These are phyloP conservation scores for Picathartes gymnocephalus DNA, from an alignment of 2,113 vertebrate genomes.

Conservation along the genomic window DNA sequence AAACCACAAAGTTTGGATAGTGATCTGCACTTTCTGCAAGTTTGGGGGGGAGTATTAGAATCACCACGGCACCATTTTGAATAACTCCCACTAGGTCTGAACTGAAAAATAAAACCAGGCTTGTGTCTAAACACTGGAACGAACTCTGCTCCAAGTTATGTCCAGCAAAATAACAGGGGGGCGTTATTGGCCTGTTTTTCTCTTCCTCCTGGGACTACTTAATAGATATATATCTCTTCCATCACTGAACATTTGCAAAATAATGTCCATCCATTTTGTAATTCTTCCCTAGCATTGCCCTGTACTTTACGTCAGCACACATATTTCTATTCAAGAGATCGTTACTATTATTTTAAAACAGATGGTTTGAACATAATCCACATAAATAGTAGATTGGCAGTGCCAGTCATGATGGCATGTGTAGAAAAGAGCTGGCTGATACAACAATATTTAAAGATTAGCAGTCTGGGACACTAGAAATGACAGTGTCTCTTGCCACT, in stretches of 20 bases:
- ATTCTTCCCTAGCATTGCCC: not conserved
- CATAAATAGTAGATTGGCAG: conserved; percentile 70
- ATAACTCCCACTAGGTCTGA: not conserved
- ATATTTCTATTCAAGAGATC: conserved; percentile 64
- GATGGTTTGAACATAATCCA: conserved; percentile 71
- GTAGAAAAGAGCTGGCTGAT: conserved; percentile 66
- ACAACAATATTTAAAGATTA: conserved; percentile 63
- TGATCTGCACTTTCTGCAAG: not conserved
- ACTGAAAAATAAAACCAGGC: not conserved
- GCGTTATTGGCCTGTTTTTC: not conserved
- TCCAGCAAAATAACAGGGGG: not conserved
- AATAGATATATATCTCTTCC: not conserved
- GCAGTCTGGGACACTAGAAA: conserved; percentile 64
- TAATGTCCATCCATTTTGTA: conserved; percentile 9
- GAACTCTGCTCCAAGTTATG: not conserved
- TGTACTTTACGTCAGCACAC: conserved; percentile 19
- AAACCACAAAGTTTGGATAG: conserved; percentile 37
- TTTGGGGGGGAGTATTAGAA: not conserved
- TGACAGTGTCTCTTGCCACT: conserved; percentile 54
- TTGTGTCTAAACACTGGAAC: not conserved
- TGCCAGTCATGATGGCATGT: conserved; percentile 66
- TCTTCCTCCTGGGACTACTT: not conserved
- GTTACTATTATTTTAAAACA: conserved; percentile 69
- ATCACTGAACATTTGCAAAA: not conserved
- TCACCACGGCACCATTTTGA: not conserved